These are phyloP conservation scores for Cotesia glomerata DNA, from an alignment of 1,140 invertebrate species.

Conservation along the genomic window DNA sequence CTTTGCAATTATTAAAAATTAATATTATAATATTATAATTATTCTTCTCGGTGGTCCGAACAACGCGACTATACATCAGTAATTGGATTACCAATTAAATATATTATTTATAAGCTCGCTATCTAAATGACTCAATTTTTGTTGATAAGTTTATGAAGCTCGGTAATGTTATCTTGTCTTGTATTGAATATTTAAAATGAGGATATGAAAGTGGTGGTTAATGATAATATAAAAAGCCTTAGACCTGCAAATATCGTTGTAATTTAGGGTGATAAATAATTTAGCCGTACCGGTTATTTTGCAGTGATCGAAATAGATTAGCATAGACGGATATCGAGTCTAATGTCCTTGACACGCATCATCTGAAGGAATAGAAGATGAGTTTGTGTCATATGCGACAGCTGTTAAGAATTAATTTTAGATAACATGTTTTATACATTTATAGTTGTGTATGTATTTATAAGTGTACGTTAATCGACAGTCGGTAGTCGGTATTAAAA, in stretches of 20 bases:
- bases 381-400: slow-evolving; percentile 39
- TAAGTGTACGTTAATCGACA: background rate
- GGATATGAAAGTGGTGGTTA: too few relatives aligned
- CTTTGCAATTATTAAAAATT: too few relatives aligned
- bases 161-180: too few relatives aligned
- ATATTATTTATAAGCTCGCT: too few relatives aligned
- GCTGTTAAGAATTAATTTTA: slow-evolving; percentile 63
- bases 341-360: slow-evolving; percentile 53
- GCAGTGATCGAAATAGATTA: background rate
- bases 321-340: background rate
- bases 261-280: background rate
- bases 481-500: too few relatives aligned
- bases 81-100: too few relatives aligned
- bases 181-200: too few relatives aligned
- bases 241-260: background rate
- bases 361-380: slow-evolving; percentile 45
- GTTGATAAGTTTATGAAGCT: background rate
- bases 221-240: too few relatives aligned
- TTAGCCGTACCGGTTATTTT: background rate
- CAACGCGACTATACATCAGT: too few relatives aligned
- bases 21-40: too few relatives aligned
- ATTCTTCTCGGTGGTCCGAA: too few relatives aligned
- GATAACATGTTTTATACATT: slow-evolving; percentile 55
- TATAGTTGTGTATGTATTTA: slow-evolving; percentile 43
- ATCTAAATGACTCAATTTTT: too few relatives aligned